Conservation (phyloP, 2,797 vertebrate species). For the Sebastes kiyomatsui region DNA sequence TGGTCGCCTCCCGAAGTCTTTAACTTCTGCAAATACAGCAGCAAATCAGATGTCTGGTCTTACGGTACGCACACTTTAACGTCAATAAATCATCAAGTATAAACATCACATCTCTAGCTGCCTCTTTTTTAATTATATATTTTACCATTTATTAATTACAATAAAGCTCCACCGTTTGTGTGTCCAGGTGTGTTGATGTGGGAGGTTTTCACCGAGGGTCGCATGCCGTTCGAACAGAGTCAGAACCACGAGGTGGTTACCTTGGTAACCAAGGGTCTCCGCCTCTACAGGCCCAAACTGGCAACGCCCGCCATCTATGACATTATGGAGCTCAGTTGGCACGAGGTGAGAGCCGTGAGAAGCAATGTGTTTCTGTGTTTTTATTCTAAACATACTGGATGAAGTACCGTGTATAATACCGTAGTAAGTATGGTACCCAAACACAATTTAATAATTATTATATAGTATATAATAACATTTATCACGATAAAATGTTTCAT, state of each 20-base stretch:
- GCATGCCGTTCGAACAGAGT: conserved; percentile 92
- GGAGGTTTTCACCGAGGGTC: conserved; percentile 95
- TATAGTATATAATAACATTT: too few species aligned
- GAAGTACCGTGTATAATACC: too few species aligned
- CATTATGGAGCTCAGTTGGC: conserved; percentile 92
- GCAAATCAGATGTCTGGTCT: conserved; percentile 96
- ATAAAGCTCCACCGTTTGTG: not conserved
- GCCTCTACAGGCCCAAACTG: conserved; percentile 88
- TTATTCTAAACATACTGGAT: not conserved
- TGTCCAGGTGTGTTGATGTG: conserved; percentile 93
- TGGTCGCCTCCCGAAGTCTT: conserved; percentile 98
- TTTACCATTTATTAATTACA: not conserved
- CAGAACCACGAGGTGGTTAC: conserved; percentile 93
- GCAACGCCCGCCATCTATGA: conserved; percentile 85
- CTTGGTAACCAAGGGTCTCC: conserved; percentile 88
- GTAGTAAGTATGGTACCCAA: too few species aligned
- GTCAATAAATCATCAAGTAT: not conserved
- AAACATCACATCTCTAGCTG: not conserved
- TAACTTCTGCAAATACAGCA: conserved; percentile 93
- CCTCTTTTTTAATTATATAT: not conserved
- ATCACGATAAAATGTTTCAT: too few species aligned
- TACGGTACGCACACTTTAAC: conserved; percentile 82
- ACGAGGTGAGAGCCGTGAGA: conserved; percentile 80
- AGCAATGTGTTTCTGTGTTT: not conserved
- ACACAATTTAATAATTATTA: too few species aligned